Evolutionary conservation across 2,888 invertebrate genomes (phyloP).

Genomic region (Lycocerus yunnanus): DNA sequence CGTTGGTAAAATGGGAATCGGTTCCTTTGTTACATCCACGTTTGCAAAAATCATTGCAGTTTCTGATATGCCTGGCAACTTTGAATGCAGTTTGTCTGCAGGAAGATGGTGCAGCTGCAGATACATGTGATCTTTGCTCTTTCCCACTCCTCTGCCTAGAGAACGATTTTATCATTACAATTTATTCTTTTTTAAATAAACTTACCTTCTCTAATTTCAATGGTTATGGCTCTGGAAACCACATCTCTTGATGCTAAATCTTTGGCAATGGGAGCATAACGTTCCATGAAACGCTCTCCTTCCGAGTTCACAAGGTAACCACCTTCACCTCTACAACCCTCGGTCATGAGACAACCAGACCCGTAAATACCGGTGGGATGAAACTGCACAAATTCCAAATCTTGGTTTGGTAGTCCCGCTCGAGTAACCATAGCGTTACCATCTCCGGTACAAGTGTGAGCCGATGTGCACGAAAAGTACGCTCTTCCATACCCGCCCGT

Average conservation of each 20-base stretch:
- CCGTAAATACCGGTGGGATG: conserved; percentile 99
- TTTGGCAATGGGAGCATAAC: conserved; percentile 98
- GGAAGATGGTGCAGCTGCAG: conserved; percentile 96
- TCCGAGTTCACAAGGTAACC: conserved; percentile 96
- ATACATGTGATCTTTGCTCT: conserved; percentile 94
- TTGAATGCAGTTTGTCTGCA: conserved; percentile 82
- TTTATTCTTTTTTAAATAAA: not conserved
- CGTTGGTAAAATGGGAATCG: conserved; percentile 98
- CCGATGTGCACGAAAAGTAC: conserved; percentile 98
- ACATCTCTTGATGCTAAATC: conserved; percentile 98
- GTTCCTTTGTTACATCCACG: conserved; percentile 97
- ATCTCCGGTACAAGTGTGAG: conserved; percentile 98
- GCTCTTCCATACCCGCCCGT: conserved; percentile 90
- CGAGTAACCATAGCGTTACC: conserved; percentile 95
- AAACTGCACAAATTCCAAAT: conserved; percentile 99
- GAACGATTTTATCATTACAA: not conserved
- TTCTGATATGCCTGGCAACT: conserved; percentile 95
- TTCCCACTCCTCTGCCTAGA: conserved; percentile 85
- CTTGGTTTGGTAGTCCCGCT: conserved; percentile 91
- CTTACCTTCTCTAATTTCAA: conserved; percentile 92
- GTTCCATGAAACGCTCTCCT: conserved; percentile 98
- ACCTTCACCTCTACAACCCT: conserved; percentile 96
- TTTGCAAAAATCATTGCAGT: conserved; percentile 99
- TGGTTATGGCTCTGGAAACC: conserved; percentile 95
- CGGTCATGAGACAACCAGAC: conserved; percentile 97